Base-by-base conservation (phyloP, 2,888 invertebrate species). In the Iphiclides podalirius region DNA sequence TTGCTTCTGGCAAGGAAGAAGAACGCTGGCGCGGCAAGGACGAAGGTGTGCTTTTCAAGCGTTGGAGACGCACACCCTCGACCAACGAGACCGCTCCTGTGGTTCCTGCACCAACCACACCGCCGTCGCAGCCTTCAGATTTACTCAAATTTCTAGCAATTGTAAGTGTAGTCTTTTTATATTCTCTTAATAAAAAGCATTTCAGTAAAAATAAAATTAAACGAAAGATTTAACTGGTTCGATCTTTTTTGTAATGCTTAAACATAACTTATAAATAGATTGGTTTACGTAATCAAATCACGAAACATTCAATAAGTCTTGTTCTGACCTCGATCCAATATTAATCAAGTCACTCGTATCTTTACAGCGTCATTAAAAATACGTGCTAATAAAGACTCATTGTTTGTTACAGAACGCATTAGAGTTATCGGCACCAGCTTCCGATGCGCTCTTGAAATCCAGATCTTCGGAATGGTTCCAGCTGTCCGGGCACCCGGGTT, bases 401-500 rank as follows among this genome's bases (percentile, higher is more conserved):
- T 56, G 63, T 60, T 81, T 76, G 73, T 91, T 92, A 42, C 90
- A 97, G 97, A 97, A 97, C 83, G 96, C 97, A 31, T 89, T 97
- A 70, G 97, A 97, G 75, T 86, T 97, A 67, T 95, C 96, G 55
- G 96, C 96, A 13, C 97, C 97, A 38, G 97, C 97, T 52, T 96
- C 95, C 64, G 96, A 96, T 70, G 92, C 95, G 44, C 85, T 97
- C 38, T 81, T 97, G 60, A 94, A 94, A 71, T 93, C 93, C 56
- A 90, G 92, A 58, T 89, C 89, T 35, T 88, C 90, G 51, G 90
- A 90, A 64, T 98, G 97, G 97, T 95, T 98, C 80, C 98, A 98
- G 81, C 85, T 98, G 56, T 95, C 97, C 9, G 98, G 98, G 0
- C 98, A 98, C 83, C 94, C 95, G 48, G 97, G 97, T 55, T 95